These are phyloP conservation scores for Phocides pigmalion DNA, from an alignment of 1,140 invertebrate genomes.

Conservation along the genomic window DNA sequence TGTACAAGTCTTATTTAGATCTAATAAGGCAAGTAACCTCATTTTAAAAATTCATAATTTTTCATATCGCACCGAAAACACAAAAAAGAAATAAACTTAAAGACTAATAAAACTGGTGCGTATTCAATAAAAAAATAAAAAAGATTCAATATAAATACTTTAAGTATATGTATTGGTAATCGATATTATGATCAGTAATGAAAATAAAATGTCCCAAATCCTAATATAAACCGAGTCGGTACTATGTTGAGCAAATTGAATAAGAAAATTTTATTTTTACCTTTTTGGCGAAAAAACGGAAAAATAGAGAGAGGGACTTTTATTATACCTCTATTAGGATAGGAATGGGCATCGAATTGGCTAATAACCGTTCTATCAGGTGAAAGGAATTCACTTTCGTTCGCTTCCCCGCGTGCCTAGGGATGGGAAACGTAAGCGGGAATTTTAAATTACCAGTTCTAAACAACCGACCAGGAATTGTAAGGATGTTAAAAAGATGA, in stretches of 20 bases:
- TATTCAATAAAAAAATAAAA: too few relatives aligned
- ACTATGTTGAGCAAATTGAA: slow-evolving; percentile 68
- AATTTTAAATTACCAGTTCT: too few relatives aligned
- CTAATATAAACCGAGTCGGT: slow-evolving; percentile 34
- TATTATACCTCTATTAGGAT: slow-evolving; percentile 82
- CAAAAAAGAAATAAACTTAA: too few relatives aligned
- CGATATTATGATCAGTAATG: slow-evolving; percentile 35
- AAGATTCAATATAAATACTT: not conserved
- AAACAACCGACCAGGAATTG: too few relatives aligned
- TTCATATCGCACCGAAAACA: too few relatives aligned
- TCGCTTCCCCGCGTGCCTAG: slow-evolving; percentile 47
- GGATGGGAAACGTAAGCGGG: slow-evolving; percentile 36
- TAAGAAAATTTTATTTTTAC: slow-evolving; percentile 79
- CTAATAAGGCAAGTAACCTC: too few relatives aligned
- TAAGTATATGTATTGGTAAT: not conserved
- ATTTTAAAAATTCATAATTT: too few relatives aligned
- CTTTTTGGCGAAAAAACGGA: slow-evolving; percentile 70
- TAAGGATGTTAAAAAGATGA: too few relatives aligned
- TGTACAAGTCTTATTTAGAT: too few relatives aligned
- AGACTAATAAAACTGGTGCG: too few relatives aligned
- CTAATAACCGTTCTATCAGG: slow-evolving; percentile 82
- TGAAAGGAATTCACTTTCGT: slow-evolving; percentile 79
- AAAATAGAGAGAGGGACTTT: slow-evolving; percentile 70
- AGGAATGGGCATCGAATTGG: slow-evolving; percentile 79
- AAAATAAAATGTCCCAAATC: slow-evolving; percentile 44